Percentiles rank a stretch among this genome's conserved stretches.
Conservation (phyloP, 2,888 invertebrate species). For the Pandemis corylana region DNA sequence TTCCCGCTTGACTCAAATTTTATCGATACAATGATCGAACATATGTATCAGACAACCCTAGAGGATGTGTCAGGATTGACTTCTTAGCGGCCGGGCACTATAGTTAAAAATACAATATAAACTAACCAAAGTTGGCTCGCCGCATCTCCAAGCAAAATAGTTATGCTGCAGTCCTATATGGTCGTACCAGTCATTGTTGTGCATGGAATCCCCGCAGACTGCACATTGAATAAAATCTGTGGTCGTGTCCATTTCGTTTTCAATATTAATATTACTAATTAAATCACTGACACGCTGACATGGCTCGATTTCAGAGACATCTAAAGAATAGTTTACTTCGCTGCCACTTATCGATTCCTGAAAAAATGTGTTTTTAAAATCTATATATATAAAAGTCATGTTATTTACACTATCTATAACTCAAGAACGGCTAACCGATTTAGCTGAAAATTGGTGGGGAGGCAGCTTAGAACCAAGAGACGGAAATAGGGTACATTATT, state of each 20-base stretch:
- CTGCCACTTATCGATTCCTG: neutral
- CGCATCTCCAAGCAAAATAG: slow-evolving; percentile 58
- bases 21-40: too few relatives aligned
- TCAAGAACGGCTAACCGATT: too few relatives aligned
- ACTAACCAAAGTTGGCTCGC: slow-evolving; percentile 52
- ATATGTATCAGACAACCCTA: too few relatives aligned
- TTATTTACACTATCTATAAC: too few relatives aligned
- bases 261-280: neutral
- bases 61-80: too few relatives aligned
- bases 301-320: neutral
- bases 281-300: neutral
- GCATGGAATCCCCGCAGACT: slow-evolving; percentile 46
- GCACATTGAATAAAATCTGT: slow-evolving; percentile 46
- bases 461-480: too few relatives aligned
- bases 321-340: neutral
- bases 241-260: neutral
- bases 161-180: slow-evolving; percentile 56
- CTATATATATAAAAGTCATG: too few relatives aligned
- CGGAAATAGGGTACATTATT: too few relatives aligned
- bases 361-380: neutral
- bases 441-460: too few relatives aligned
- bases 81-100: too few relatives aligned
- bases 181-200: slow-evolving; percentile 50
- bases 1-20: too few relatives aligned
- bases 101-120: neutral